Percentiles rank a stretch among this genome's conserved stretches.
These are phyloP conservation scores for Lucinisca nassula DNA, from an alignment of 2,888 invertebrate genomes.

Conservation along the genomic window DNA sequence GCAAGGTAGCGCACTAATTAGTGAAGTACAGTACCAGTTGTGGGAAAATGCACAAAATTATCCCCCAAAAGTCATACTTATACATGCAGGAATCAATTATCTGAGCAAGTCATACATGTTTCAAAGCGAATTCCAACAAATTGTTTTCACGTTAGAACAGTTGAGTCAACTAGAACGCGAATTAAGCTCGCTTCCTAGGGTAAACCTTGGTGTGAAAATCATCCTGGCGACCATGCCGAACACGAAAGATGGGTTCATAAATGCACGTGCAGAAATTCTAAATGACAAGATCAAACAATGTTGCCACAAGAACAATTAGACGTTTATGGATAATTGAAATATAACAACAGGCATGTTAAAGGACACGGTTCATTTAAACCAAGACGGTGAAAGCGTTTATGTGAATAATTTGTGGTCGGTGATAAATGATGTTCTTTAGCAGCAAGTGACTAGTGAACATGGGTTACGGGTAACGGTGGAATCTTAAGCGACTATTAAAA, in stretches of 20 bases:
- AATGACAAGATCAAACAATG: neutral
- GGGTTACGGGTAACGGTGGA: too few species aligned
- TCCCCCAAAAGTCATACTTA: neutral
- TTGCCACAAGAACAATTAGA: neutral
- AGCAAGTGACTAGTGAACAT: too few species aligned
- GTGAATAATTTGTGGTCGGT: too few species aligned
- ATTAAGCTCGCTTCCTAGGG: neutral
- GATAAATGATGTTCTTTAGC: too few species aligned
- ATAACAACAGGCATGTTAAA: neutral
- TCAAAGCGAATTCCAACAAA: neutral
- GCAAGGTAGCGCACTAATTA: neutral
- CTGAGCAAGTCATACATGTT: neutral
- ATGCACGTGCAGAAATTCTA: neutral
- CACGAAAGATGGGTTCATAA: neutral
- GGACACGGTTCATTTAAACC: neutral
- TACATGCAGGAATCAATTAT: neutral
- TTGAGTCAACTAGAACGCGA: neutral
- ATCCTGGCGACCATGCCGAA: neutral
- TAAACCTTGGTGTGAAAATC: neutral
- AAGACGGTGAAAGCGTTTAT: too few species aligned
- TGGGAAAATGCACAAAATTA: neutral
- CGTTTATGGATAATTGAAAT: neutral
- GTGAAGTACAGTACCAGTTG: neutral
- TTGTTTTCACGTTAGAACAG: neutral
- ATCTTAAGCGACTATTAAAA: too few species aligned